Percentiles rank a stretch among this genome's conserved stretches.
Conservation (phyloP, 2,113 vertebrate genomes). For the Callipepla squamata region DNA sequence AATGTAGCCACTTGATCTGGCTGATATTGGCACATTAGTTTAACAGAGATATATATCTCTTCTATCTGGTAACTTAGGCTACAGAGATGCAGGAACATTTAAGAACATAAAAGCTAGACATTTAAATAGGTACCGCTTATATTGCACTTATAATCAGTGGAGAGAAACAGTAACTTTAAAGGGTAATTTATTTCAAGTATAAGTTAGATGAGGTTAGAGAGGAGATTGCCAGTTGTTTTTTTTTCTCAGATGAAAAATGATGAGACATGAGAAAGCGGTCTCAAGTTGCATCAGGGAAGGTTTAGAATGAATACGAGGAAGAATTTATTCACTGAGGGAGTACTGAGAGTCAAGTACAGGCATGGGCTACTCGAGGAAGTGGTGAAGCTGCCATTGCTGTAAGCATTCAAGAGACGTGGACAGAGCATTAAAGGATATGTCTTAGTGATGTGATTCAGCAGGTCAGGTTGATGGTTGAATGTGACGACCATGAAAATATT, state of each 20-base stretch:
- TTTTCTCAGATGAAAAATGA: background rate
- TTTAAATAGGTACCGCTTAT: background rate
- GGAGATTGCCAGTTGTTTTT: background rate
- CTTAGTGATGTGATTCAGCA: background rate
- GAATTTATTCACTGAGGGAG: background rate
- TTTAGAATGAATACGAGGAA: background rate
- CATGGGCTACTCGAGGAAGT: background rate
- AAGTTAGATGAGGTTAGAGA: background rate
- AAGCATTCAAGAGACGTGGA: background rate
- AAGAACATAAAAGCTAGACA: background rate
- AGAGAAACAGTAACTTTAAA: background rate
- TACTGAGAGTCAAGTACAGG: background rate
- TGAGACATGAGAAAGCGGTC: background rate
- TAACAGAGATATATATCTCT: background rate
- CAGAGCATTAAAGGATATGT: background rate
- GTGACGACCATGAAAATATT: background rate
- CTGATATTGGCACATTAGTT: background rate
- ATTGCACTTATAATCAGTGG: background rate
- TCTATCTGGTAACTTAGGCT: background rate
- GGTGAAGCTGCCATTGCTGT: background rate
- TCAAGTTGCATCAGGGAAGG: background rate
- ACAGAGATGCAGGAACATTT: fast-evolving
- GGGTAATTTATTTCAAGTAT: background rate
- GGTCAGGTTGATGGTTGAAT: background rate
- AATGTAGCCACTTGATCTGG: background rate